phyloP scores from a whole-genome alignment of 2,113 vertebrate species.

The Campylomormyrus numenius region DNA sequence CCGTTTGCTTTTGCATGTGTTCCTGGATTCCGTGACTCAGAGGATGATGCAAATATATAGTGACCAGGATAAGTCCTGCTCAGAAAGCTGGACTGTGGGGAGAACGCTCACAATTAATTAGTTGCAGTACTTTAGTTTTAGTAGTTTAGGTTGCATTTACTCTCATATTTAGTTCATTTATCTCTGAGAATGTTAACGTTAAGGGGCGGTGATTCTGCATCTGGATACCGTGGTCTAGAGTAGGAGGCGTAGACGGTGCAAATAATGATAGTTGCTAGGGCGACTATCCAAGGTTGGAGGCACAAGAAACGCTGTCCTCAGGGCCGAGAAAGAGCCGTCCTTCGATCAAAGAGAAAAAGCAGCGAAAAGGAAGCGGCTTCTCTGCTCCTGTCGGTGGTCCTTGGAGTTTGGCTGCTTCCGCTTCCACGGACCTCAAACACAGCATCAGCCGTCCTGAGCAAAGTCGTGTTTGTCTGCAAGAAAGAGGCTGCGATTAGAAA shows the following conservation, averaged over 20 bases:
- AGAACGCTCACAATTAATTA: not conserved
- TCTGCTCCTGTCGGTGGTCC: not conserved
- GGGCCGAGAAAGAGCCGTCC: not conserved
- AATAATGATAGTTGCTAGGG: not conserved
- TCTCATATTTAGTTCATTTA: not conserved
- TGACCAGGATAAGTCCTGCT: not conserved
- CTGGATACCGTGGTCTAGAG: not conserved
- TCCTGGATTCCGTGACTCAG: too few species aligned
- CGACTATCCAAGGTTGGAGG: not conserved
- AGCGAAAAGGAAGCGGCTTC: not conserved
- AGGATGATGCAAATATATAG: not conserved
- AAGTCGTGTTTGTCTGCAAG: not conserved
- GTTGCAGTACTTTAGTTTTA: not conserved
- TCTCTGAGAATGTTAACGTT: not conserved
- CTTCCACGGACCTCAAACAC: constrained; percentile 47
- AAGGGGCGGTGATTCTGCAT: not conserved
- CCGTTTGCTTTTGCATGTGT: not conserved
- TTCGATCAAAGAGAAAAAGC: not conserved
- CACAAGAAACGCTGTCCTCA: not conserved
- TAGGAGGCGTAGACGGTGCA: not conserved
- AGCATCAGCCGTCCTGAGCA: not conserved
- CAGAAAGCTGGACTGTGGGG: not conserved
- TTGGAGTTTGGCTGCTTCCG: not conserved
- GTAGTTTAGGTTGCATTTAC: not conserved
- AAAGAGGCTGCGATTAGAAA: not conserved